These are phyloP conservation scores for Drosophila mayri DNA, from an alignment of 1,140 invertebrate species.

Conservation along the genomic window DNA sequence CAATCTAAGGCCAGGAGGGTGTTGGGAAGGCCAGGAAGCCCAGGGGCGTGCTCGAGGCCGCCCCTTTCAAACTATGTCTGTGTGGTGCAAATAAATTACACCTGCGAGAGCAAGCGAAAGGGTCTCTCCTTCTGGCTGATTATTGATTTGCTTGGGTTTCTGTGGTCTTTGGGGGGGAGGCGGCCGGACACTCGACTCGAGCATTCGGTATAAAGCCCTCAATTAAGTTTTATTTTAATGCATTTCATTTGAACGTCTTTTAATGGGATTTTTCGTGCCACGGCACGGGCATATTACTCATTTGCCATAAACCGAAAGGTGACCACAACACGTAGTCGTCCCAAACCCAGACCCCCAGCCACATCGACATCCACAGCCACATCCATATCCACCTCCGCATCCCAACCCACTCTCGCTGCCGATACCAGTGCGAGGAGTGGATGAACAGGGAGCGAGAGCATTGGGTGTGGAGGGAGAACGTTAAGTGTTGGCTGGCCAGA, in stretches of 20 bases:
- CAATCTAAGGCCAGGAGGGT: conserved; percentile 49
- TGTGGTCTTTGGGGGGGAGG: conserved; percentile 29
- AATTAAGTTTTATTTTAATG: conserved; percentile 84
- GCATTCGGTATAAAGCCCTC: conserved; percentile 63
- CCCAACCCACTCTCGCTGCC: conserved; percentile 13
- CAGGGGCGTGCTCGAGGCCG: conserved; percentile 29
- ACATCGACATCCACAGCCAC: conserved; percentile 4
- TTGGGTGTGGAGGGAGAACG: conserved; percentile 41
- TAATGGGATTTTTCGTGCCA: conserved; percentile 76
- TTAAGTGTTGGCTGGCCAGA: conserved; percentile 77
- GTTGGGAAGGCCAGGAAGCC: conserved; percentile 27
- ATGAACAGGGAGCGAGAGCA: conserved; percentile 17
- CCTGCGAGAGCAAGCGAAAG: conserved; percentile 30
- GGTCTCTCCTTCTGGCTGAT: conserved; percentile 40
- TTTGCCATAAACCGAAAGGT: conserved; percentile 82
- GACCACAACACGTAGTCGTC: conserved; percentile 77
- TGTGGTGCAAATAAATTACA: conserved; percentile 64
- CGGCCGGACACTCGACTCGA: conserved; percentile 19
- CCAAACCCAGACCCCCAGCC: conserved; percentile 20
- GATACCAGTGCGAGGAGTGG: conserved; percentile 14
- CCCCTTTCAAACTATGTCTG: conserved; percentile 33
- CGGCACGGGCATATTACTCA: conserved; percentile 72
- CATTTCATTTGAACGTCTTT: conserved; percentile 81
- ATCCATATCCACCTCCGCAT: conserved; percentile 8
- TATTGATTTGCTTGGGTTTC: conserved; percentile 76